Base-by-base conservation (phyloP, 2,888 invertebrate genomes). In the Latrodectus elegans region DNA sequence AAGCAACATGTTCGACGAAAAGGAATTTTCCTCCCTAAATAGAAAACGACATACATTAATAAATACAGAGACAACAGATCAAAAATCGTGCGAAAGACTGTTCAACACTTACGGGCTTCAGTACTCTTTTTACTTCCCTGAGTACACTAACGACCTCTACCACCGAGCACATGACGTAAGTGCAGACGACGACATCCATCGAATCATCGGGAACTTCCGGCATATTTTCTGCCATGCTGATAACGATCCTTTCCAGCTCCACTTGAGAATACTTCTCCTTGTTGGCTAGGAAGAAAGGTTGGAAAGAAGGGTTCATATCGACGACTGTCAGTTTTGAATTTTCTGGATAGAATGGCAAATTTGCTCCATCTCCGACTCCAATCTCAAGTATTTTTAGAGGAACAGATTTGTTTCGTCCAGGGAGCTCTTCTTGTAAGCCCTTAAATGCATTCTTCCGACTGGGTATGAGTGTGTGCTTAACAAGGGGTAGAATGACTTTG, bases 151-250 rank as follows among this genome's bases (percentile, higher is more conserved):
- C 74, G 9, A 90, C 86, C 87, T 91, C 90, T 17, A 79, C 83
- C 4, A 91, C 91, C 64, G 90, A 90, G 86, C 92, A 91, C 12
- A 91, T 88, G 2, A 91, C 91, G 67, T 90, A 85, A 8, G 91
- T 91, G 38, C 90, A 90, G 9, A 92, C 91, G 4, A 91, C 91
- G 22, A 91, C 91, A 83, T 91, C 91, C 12, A 91, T 90, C 11
- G 90, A 90, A 26, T 77, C 73, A 64, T 90, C 89, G 12, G 89
- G 86, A n/a, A 92, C 88, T 17, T 89, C 90, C 8, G 89, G 81
- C 88, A 92, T 90, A 67, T 90, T 72, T 76, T 91, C 91, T 10
- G 90, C 91, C 8, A 76, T 70, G 14, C 89, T 84, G 17, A 86
- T 81, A 49, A 91, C 60, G 11, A 90, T 90, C 22, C 89, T 89